These are phyloP conservation scores for Sarcophaga rosellei DNA, from an alignment of 2,888 invertebrate genomes.

Conservation along the genomic window DNA sequence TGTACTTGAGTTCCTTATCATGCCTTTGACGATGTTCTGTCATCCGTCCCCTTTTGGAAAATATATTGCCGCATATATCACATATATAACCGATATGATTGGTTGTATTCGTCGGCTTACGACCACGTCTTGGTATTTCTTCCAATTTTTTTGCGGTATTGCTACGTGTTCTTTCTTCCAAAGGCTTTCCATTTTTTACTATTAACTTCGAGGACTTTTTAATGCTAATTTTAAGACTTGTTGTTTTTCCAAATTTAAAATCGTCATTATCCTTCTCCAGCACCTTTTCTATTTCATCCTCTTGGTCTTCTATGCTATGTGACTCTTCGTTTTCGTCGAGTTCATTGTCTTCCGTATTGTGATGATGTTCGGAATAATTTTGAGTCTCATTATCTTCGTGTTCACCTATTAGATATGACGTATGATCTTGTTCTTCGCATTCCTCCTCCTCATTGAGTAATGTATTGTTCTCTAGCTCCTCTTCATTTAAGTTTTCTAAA, in stretches of 20 bases:
- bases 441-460: constrained; percentile 13
- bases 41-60: constrained; percentile 77
- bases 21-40: constrained; percentile 78
- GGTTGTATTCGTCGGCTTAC: constrained; percentile 45
- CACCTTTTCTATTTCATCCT: constrained; percentile 6
- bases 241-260: constrained; percentile 19
- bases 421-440: constrained; percentile 9
- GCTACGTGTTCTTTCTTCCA: not conserved
- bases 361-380: constrained; percentile 59
- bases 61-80: constrained; percentile 78
- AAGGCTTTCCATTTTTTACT: not conserved
- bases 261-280: constrained; percentile 1
- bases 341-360: constrained; percentile 61
- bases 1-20: constrained; percentile 74
- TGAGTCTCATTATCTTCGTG: constrained; percentile 19
- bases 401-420: not conserved
- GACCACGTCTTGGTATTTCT: constrained; percentile 54
- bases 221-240: constrained; percentile 27
- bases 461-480: constrained; percentile 19
- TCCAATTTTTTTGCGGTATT: constrained; percentile 26
- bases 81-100: constrained; percentile 76
- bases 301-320: not conserved
- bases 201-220: constrained; percentile 19
- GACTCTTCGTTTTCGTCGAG: constrained; percentile 5
- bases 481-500: constrained; percentile 40